These are phyloP conservation scores for Regulus satrapa DNA, from an alignment of 2,113 vertebrate species.

Conservation along the genomic window DNA sequence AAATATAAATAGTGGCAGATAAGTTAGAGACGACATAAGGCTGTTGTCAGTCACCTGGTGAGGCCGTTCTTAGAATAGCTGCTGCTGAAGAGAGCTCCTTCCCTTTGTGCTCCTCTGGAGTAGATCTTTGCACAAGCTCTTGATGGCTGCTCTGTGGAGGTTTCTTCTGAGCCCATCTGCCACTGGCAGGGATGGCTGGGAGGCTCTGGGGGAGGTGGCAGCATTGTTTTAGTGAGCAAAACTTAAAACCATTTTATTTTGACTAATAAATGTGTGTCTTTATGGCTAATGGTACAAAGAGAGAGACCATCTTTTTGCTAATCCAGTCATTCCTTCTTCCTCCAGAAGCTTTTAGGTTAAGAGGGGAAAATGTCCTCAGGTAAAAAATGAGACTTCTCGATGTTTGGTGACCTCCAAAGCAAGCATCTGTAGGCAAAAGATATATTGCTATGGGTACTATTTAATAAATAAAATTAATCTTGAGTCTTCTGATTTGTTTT, in stretches of 20 bases:
- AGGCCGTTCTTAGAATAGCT: neutral
- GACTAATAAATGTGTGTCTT: neutral
- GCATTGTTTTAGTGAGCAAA: neutral
- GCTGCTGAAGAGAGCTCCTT: neutral
- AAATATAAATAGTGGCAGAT: neutral
- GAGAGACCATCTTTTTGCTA: neutral
- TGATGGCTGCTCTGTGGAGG: neutral
- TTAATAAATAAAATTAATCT: neutral
- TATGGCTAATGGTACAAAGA: neutral
- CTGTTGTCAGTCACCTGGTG: neutral
- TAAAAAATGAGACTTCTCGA: neutral
- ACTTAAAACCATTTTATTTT: neutral
- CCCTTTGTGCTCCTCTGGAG: neutral
- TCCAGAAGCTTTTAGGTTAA: neutral
- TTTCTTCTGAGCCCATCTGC: neutral
- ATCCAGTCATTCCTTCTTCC: neutral
- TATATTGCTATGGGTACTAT: neutral
- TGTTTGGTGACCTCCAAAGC: neutral
- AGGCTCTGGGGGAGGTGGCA: neutral
- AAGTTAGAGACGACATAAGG: neutral
- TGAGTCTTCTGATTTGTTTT: neutral
- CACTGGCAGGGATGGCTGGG: neutral
- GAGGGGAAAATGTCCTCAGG: neutral
- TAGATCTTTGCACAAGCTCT: neutral
- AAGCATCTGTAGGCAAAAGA: neutral